phyloP scores from a whole-genome alignment of 2,797 vertebrate genomes.

The Micrastur ruficollis region DNA sequence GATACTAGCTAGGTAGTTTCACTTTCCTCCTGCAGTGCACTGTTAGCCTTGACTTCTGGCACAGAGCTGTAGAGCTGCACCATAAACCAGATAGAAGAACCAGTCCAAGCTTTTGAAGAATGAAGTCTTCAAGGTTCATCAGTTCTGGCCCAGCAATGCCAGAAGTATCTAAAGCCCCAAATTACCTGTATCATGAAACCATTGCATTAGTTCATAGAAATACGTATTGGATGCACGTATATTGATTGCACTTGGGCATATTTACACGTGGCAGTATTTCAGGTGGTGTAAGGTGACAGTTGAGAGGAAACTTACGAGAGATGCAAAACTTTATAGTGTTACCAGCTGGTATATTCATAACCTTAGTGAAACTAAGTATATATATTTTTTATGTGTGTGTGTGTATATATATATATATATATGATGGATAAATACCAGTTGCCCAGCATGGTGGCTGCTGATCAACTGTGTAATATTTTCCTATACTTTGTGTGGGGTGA shows the following conservation, averaged over 20 bases:
- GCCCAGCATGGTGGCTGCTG: neutral
- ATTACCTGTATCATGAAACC: neutral
- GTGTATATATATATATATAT: no score
- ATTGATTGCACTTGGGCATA: neutral
- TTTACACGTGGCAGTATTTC: rapidly evolving
- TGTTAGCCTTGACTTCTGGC: neutral
- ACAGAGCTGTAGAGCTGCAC: neutral
- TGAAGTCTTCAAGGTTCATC: neutral
- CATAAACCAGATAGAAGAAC: neutral
- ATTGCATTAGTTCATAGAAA: neutral
- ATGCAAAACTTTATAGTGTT: neutral
- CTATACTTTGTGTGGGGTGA: neutral
- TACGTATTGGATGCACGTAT: neutral
- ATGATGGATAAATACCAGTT: neutral
- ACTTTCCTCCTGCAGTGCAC: neutral
- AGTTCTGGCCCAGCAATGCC: neutral
- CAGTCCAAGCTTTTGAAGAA: neutral
- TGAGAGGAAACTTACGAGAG: neutral
- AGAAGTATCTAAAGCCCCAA: neutral
- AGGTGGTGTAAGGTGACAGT: neutral
- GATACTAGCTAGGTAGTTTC: neutral
- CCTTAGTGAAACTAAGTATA: neutral
- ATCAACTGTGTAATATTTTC: neutral
- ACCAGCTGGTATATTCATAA: neutral
- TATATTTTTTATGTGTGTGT: no score